Evolutionary conservation across 2,797 vertebrate genomes (phyloP), one percentile per base, ranked within the genome.

Genomic region (Hephaestus fuliginosus): DNA sequence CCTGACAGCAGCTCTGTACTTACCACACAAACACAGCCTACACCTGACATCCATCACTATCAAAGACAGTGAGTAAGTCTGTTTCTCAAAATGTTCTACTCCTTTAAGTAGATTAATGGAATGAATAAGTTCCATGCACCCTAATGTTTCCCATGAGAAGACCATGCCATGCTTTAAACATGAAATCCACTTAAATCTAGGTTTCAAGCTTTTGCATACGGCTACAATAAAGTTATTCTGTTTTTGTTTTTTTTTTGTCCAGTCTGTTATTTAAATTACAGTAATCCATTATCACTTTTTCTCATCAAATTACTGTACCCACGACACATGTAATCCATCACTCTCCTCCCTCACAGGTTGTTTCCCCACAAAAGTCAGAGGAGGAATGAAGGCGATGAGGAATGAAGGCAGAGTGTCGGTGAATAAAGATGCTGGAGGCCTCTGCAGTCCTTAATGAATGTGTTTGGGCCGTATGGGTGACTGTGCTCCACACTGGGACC

Each of bases 371-470:
- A 57, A 80, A 68, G 61, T 81, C 84, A 73, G 44, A 33, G 36
- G 67, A 82, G 63, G 64, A 75, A 66, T 55, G 70, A 78, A 69
- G 46, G 46, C 52, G 56, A 85, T 81, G 78, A 81, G 62, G 78
- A 74, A 81, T 77, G 66, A 76, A 74, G 66, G 70, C 43, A 28
- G 5, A 41, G 33, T 7, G 33, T 62, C 49, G 71, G 48, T 60
- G 82, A 83, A 81, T 85, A 64, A 80, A 83, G 73, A 80, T 72
- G 65, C 73, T 77, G 53, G 72, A 69, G 69, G 76, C 73, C 52
- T 43, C 57, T 58, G 60, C 64, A 52, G 18, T 39, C 1, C 78
- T 77, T 74, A 82, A 83, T 75, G 71, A 76, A 78, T 75, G 76
- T 77, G 78, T 48, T 28, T 46, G 49, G 62, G 80, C 66, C 30